Evolutionary conservation across 1,140 invertebrate genomes (phyloP).

Genomic region (Octopus sinensis): DNA sequence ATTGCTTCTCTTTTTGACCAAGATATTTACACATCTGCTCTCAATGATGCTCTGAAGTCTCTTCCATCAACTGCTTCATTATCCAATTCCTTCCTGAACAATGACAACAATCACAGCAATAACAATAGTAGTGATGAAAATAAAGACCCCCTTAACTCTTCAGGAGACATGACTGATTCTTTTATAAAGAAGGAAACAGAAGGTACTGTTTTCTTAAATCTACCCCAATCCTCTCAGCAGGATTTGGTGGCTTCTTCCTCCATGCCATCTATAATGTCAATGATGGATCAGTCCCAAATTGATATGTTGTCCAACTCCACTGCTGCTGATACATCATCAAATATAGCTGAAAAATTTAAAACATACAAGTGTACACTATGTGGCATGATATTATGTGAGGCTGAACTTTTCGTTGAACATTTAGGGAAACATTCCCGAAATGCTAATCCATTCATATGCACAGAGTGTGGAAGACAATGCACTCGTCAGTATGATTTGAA

Average conservation of each 20-base stretch:
- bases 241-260: not conserved
- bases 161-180: too few relatives aligned
- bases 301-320: not conserved
- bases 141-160: not conserved
- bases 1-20: constrained; percentile 9
- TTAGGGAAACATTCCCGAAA: not conserved
- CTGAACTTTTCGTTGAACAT: not conserved
- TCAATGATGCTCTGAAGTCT: not conserved
- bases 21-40: constrained; percentile 4
- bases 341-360: not conserved
- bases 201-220: too few relatives aligned
- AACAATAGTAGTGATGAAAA: not conserved
- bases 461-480: not conserved
- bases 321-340: not conserved
- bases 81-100: not conserved
- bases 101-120: not conserved
- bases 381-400: not conserved
- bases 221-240: too few relatives aligned
- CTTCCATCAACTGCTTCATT: not conserved
- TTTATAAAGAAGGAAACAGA: too few relatives aligned
- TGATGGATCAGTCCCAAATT: not conserved
- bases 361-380: constrained; percentile 1
- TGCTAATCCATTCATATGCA: not conserved
- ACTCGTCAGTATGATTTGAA: not conserved
- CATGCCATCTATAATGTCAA: not conserved